A percentile compares a stretch with the other conserved stretches of the same genome.
Conservation (phyloP, 2,113 vertebrate genomes). For the Tupaia chinensis region DNA sequence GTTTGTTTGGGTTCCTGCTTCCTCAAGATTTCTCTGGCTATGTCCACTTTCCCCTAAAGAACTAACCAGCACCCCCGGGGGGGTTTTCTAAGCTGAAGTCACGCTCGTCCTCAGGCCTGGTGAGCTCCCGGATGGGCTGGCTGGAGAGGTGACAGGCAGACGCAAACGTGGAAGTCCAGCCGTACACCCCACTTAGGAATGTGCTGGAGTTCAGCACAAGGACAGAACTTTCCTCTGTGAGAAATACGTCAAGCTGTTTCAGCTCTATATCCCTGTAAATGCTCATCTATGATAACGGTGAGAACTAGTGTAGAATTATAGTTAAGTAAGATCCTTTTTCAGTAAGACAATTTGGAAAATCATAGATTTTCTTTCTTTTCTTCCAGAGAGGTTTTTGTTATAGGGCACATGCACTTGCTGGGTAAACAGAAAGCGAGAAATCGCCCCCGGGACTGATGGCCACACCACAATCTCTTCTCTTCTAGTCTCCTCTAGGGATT, state of each 20-base stretch:
- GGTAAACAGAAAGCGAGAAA: too few relatives aligned
- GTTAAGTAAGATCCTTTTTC: neutral
- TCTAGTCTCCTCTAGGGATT: too few relatives aligned
- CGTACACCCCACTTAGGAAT: neutral
- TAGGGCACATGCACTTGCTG: too few relatives aligned
- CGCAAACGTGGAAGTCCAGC: too few relatives aligned
- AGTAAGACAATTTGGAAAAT: too few relatives aligned
- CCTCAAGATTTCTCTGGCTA: neutral
- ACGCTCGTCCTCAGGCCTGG: fast-evolving
- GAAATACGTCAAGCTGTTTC: neutral
- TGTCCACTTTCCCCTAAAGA: fast-evolving
- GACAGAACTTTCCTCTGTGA: neutral
- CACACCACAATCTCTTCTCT: too few relatives aligned
- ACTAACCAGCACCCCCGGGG: fast-evolving
- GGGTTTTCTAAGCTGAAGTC: neutral
- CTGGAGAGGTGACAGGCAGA: fast-evolving
- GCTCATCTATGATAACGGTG: neutral
- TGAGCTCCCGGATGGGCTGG: fast-evolving
- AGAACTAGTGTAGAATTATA: neutral
- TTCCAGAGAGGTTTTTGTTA: too few relatives aligned
- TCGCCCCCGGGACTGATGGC: too few relatives aligned
- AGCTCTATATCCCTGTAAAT: neutral
- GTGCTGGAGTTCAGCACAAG: neutral
- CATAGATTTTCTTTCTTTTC: neutral
- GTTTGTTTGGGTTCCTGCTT: neutral